phyloP scores from a whole-genome alignment of 2,797 vertebrate genomes.

The Phyllotis vaccarum region DNA sequence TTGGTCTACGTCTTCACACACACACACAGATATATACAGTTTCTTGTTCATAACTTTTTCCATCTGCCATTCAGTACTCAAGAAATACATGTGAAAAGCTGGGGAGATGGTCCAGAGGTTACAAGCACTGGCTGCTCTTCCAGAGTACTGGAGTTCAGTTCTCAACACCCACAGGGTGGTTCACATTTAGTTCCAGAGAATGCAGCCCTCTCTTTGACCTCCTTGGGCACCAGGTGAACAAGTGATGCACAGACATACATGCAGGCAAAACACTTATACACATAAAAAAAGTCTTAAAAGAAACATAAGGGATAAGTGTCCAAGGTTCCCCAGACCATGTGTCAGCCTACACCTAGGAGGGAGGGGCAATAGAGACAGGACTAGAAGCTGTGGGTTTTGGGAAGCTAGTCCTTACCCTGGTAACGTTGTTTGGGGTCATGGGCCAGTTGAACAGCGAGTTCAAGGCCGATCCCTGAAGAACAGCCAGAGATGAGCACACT shows the following conservation, averaged over 20 bases:
- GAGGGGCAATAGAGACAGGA: not conserved
- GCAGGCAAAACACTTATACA: not conserved
- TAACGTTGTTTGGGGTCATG: conserved; percentile 93
- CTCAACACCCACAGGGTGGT: not conserved
- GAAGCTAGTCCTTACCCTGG: conserved; percentile 90
- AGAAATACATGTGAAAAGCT: not conserved
- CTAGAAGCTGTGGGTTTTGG: not conserved
- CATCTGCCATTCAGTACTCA: not conserved
- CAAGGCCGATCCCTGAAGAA: conserved; percentile 96
- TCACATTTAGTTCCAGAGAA: not conserved
- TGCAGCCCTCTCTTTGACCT: not conserved
- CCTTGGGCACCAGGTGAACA: not conserved
- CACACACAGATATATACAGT: no score
- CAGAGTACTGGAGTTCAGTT: not conserved
- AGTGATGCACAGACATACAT: not conserved
- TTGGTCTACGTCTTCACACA: not conserved
- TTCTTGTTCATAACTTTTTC: not conserved
- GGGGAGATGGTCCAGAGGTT: not conserved
- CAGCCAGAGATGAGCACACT: conserved; percentile 96
- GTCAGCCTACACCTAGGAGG: not conserved
- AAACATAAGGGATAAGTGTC: not conserved
- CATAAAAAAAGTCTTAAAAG: not conserved
- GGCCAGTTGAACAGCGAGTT: conserved; percentile 94
- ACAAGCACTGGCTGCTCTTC: not conserved
- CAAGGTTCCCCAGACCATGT: not conserved